Base-by-base conservation (phyloP, 2,888 invertebrate genomes). In the Busseola fusca region DNA sequence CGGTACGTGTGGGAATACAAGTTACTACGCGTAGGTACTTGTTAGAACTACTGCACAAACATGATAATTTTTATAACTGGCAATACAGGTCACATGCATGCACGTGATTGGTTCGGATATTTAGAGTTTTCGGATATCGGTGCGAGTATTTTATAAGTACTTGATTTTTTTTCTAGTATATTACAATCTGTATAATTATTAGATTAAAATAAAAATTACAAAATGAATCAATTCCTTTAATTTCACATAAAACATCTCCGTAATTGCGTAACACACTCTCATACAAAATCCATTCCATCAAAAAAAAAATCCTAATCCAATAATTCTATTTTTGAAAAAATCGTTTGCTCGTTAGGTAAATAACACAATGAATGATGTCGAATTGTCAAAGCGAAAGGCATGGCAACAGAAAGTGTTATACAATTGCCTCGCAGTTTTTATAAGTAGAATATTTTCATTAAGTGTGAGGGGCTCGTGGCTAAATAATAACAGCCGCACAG, bases 1-100 rank as follows among this genome's bases (percentile, higher is more conserved):
- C 9, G 67, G 70, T 69, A 48, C 75, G 85, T 88, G 89, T 89
- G 89, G 88, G 89, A 89, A 89, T 87, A 87, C 89, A 83, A 80
- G 89, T 87, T 86, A 71, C 64, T 54, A 65, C 66, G 60, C 76
- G 58, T n/a, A n/a, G n/a, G n/a, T 74, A 82, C 80, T 80, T 64
- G 71, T 76, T 59, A 64, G 62, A 60, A 30, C 37, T 42, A 59
- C 54, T 48, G 74, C 56, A 60, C 60, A 27, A 68, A 82, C 79
- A 82, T 58, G 79, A 50, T 82, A 56, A 66, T 82, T 82, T 80
- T 80, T 80, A 62, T 74, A 60, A 37, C 78, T 60, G 40, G 66
- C 64, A 25, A 67, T 69, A 65, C 82, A 40, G 78, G 64, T 69
- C 79, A 60, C 45, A 57, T n/a, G 40, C 27, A 45, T n/a, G 14